Conservation (phyloP, 1,140 invertebrate genomes). For the Lamellibrachia luymesi region DNA sequence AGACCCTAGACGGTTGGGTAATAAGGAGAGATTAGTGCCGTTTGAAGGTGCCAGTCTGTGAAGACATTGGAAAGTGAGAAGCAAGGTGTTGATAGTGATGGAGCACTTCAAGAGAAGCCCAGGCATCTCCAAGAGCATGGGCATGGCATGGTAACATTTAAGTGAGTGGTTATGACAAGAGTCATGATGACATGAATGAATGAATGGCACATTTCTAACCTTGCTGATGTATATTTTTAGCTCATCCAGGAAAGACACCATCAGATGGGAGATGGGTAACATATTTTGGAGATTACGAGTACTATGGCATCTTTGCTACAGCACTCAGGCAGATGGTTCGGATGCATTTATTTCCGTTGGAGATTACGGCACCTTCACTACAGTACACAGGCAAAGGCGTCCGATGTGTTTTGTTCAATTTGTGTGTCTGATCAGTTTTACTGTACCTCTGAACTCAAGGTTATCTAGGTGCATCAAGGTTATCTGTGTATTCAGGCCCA, state of each 20-base stretch:
- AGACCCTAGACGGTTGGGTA: too few species aligned
- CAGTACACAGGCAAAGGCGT: too few species aligned
- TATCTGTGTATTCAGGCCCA: not conserved
- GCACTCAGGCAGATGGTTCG: not conserved
- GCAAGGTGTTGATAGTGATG: too few species aligned
- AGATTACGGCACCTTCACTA: too few species aligned
- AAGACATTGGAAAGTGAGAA: too few species aligned
- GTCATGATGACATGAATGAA: not conserved
- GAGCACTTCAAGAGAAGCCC: too few species aligned
- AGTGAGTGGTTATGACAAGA: too few species aligned
- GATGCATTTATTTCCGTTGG: too few species aligned
- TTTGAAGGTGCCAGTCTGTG: too few species aligned
- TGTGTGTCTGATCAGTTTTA: not conserved
- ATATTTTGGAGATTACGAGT: not conserved
- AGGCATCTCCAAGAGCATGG: too few species aligned
- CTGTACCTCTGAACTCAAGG: not conserved
- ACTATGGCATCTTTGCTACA: not conserved
- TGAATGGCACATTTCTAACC: not conserved
- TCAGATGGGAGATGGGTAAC: not conserved
- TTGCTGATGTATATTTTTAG: not conserved
- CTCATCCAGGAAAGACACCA: not conserved
- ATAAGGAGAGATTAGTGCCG: too few species aligned
- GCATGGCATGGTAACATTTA: too few species aligned
- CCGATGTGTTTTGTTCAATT: not conserved
- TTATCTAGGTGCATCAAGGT: not conserved